Percentiles rank a stretch among this genome's conserved stretches.
Conservation (phyloP, 2,888 invertebrate genomes). For the Dicranocentrus wangi region DNA sequence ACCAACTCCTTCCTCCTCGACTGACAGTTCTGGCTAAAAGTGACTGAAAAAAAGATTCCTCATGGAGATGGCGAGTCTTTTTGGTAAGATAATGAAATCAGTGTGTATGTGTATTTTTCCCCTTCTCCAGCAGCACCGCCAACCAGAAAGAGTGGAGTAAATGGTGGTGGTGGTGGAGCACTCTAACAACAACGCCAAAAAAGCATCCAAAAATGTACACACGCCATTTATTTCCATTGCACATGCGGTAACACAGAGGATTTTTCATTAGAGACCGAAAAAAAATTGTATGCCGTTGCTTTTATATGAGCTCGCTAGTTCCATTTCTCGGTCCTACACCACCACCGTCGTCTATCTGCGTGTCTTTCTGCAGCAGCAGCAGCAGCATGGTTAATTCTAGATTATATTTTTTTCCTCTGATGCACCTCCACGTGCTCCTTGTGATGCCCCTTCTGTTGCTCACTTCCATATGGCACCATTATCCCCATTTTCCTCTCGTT, state of each 20-base stretch:
- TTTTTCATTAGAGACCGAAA: background rate
- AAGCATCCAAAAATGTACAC: constrained; percentile 7
- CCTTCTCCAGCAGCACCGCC: background rate
- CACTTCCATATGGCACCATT: constrained; percentile 38
- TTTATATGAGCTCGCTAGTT: no score
- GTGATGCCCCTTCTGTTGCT: background rate
- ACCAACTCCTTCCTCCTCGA: no score
- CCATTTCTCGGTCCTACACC: no score
- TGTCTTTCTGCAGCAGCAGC: no score
- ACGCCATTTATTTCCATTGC: constrained; percentile 10
- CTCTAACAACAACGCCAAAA: background rate
- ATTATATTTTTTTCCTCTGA: background rate
- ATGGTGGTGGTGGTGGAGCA: background rate
- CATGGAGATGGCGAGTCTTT: constrained; percentile 52
- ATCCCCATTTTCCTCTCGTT: background rate
- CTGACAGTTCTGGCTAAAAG: constrained; percentile 10
- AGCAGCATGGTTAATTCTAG: background rate
- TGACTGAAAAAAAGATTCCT: constrained; percentile 13
- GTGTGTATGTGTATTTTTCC: background rate
- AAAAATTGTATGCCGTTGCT: background rate
- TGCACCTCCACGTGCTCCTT: constrained; percentile 23
- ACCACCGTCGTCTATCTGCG: no score
- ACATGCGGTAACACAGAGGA: background rate
- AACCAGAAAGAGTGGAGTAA: background rate
- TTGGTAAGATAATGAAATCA: constrained; percentile 39